Conservation (phyloP, 1,140 invertebrate species). For the Brachionus manjavacas region DNA sequence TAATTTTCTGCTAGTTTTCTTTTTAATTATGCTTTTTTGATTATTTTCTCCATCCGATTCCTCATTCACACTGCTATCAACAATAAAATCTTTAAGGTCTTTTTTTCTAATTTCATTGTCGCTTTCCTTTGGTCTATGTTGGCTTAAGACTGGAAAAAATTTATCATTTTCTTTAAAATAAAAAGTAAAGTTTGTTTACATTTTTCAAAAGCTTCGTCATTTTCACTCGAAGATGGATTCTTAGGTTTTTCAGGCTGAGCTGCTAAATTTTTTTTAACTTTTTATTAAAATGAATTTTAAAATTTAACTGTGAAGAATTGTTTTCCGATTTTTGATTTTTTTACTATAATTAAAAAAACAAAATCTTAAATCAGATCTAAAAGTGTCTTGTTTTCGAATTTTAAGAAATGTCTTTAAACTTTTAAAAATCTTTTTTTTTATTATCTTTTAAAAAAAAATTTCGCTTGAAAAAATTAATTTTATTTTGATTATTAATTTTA, state of each 20-base stretch:
- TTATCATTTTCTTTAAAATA: neutral
- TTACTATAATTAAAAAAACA: too few species aligned
- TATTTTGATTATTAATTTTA: too few species aligned
- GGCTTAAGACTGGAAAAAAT: neutral
- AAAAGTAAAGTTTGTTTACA: neutral
- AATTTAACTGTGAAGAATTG: too few species aligned
- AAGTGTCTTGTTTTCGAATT: too few species aligned
- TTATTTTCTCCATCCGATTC: neutral
- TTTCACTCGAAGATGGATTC: constrained; percentile 24
- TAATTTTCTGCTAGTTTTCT: constrained; percentile 4
- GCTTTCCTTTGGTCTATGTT: neutral
- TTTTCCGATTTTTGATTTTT: too few species aligned
- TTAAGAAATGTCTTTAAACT: too few species aligned
- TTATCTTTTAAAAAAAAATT: too few species aligned
- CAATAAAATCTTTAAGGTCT: constrained; percentile 20
- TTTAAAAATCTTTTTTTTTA: too few species aligned
- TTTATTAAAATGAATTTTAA: too few species aligned
- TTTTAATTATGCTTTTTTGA: neutral
- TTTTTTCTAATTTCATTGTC: neutral
- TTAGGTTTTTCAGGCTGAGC: neutral
- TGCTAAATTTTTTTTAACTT: neutral
- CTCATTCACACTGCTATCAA: neutral
- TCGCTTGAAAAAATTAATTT: too few species aligned
- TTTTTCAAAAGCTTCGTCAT: constrained; percentile 30
- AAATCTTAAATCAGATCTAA: too few species aligned